Percentiles rank a stretch among this genome's conserved stretches.
Conservation (phyloP, 2,113 vertebrate species). For the Zosterops lateralis region DNA sequence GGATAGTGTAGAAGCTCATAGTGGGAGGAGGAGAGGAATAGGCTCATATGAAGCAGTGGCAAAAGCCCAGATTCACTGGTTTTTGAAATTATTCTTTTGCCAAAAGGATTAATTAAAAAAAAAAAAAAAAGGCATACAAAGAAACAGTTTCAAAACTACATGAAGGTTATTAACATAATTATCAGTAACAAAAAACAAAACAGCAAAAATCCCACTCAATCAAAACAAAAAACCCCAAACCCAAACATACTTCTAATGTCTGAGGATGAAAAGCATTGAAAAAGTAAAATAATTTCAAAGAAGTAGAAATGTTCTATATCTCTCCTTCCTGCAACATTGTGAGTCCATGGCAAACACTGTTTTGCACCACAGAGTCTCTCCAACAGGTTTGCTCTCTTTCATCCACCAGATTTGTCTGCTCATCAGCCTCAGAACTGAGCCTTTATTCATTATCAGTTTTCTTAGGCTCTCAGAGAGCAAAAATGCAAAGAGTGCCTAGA, state of each 20-base stretch:
- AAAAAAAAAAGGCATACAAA: not conserved
- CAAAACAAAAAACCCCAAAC: not conserved
- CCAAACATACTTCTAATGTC: not conserved
- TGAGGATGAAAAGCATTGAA: not conserved
- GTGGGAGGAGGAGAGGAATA: not conserved
- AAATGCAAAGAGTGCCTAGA: not conserved
- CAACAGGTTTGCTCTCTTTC: not conserved
- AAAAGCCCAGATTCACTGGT: not conserved
- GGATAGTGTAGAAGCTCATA: not conserved
- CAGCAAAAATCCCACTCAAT: not conserved
- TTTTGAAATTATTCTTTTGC: not conserved
- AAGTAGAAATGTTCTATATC: not conserved
- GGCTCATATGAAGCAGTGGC: not conserved
- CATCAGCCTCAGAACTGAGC: not conserved
- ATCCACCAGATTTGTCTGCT: not conserved
- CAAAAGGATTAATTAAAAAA: not conserved
- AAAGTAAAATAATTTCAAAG: not conserved
- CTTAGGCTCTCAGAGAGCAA: not conserved
- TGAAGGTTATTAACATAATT: not conserved
- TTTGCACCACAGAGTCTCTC: not conserved
- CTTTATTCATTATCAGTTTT: not conserved
- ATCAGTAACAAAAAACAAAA: not conserved
- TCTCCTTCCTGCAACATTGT: not conserved
- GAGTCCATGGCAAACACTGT: not conserved
- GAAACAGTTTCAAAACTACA: not conserved